Evolutionary conservation across 2,888 invertebrate genomes (phyloP).

Genomic region (Oscheius sp.): DNA sequence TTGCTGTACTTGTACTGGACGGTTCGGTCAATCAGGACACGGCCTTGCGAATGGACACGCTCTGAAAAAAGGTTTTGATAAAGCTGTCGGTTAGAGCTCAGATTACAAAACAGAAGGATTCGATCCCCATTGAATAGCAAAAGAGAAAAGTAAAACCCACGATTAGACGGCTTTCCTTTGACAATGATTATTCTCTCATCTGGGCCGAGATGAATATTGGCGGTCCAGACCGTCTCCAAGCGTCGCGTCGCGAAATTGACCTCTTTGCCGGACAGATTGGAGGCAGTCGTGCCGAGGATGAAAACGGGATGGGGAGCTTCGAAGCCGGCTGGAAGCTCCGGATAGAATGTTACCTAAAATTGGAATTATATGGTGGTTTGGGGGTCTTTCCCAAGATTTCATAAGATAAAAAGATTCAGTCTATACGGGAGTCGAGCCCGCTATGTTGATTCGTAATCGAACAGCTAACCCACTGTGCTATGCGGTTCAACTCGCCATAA

Average conservation of each 20-base stretch:
- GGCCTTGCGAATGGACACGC: slow-evolving; percentile 90
- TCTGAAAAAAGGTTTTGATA: slow-evolving; percentile 64
- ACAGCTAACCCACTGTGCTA: too few species aligned
- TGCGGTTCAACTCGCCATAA: too few species aligned
- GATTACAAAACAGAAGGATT: background rate
- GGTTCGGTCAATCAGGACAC: slow-evolving; percentile 92
- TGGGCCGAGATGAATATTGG: slow-evolving; percentile 52
- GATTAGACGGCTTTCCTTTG: slow-evolving; percentile 58
- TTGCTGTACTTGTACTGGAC: slow-evolving; percentile 98
- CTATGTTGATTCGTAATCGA: too few species aligned
- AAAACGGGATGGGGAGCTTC: slow-evolving; percentile 11
- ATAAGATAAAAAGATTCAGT: too few species aligned
- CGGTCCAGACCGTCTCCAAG: slow-evolving; percentile 50
- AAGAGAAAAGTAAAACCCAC: slow-evolving; percentile 16
- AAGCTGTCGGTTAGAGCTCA: background rate
- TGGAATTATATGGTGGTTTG: background rate
- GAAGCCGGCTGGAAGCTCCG: slow-evolving; percentile 18
- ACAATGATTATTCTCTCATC: slow-evolving; percentile 63
- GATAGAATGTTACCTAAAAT: slow-evolving; percentile 22
- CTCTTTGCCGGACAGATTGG: background rate
- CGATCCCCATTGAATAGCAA: background rate
- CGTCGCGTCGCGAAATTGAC: slow-evolving; percentile 38
- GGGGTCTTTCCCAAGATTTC: too few species aligned
- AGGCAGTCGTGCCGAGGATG: background rate
- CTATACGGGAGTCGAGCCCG: too few species aligned